Conservation (phyloP, 2,888 invertebrate genomes). For the Xiphydria camelus region DNA sequence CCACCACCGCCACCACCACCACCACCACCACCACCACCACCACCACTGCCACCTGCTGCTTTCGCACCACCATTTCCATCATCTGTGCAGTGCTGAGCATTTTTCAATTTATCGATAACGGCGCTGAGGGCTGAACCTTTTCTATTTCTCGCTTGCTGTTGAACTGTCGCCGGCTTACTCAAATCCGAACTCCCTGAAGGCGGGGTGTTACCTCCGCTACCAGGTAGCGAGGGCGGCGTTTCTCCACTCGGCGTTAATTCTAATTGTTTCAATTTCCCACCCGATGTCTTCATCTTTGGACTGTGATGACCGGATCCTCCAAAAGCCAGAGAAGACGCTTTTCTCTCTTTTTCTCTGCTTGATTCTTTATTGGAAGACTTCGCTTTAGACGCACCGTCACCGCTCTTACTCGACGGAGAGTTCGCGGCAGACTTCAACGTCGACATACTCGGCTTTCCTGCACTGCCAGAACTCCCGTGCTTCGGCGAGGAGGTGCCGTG, state of each 20-base stretch:
- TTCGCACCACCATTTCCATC: conserved; percentile 58
- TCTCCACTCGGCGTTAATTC: conserved; percentile 58
- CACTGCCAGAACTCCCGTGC: conserved; percentile 66
- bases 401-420: conserved; percentile 70
- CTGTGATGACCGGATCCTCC: conserved; percentile 65
- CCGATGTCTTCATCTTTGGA: conserved; percentile 69
- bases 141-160: conserved; percentile 66
- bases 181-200: conserved; percentile 65
- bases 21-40: conserved; percentile 52
- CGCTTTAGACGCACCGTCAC: conserved; percentile 62
- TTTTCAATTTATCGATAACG: conserved; percentile 84
- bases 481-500: conserved; percentile 83
- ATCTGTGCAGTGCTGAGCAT: conserved; percentile 71
- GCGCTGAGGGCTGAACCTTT: conserved; percentile 81
- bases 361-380: conserved; percentile 49
- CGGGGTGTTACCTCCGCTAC: conserved; percentile 55
- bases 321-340: conserved; percentile 42
- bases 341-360: conserved; percentile 54
- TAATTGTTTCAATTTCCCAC: conserved; percentile 69
- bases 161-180: conserved; percentile 63
- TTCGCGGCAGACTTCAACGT: conserved; percentile 79
- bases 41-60: conserved; percentile 61
- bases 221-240: conserved; percentile 35
- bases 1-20: conserved; percentile 51
- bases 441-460: conserved; percentile 89